A percentile compares a stretch with the other conserved stretches of the same genome.
These are phyloP conservation scores for Esperia sulphurella DNA, from an alignment of 2,888 invertebrate species.

Conservation along the genomic window DNA sequence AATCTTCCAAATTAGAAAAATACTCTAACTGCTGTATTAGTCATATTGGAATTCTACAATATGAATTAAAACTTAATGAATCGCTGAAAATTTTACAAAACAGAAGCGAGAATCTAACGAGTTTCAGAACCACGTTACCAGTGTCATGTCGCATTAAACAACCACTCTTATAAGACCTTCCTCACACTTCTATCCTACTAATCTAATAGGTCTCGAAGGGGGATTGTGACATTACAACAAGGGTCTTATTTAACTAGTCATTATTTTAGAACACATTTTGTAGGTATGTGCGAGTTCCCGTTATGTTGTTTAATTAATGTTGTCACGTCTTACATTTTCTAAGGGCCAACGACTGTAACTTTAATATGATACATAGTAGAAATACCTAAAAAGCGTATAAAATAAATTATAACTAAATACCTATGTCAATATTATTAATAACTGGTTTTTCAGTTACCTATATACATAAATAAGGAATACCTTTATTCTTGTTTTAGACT, in stretches of 20 bases:
- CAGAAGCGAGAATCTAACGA: constrained; percentile 11
- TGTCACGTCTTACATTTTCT: constrained; percentile 43
- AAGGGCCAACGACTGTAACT: neutral
- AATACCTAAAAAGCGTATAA: too few species aligned
- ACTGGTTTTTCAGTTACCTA: too few species aligned
- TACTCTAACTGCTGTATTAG: neutral
- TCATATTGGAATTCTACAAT: neutral
- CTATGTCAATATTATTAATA: too few species aligned
- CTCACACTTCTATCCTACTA: constrained; percentile 43
- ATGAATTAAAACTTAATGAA: neutral
- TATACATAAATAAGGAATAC: neutral
- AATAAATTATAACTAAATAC: too few species aligned
- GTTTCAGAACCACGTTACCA: constrained; percentile 25
- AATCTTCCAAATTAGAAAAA: constrained; percentile 2
- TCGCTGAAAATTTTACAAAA: neutral
- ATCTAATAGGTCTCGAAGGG: constrained; percentile 33
- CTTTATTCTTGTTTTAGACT: neutral
- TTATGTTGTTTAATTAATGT: constrained; percentile 56
- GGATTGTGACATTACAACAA: constrained; percentile 22
- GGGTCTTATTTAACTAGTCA: constrained; percentile 37
- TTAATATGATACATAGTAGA: neutral
- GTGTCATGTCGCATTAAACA: constrained; percentile 24
- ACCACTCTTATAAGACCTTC: constrained; percentile 52
- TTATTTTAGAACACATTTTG: constrained; percentile 25
- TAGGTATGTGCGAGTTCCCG: constrained; percentile 29